phyloP scores from a whole-genome alignment of 2,797 vertebrate species.

The Orientallactaga sibirica region DNA sequence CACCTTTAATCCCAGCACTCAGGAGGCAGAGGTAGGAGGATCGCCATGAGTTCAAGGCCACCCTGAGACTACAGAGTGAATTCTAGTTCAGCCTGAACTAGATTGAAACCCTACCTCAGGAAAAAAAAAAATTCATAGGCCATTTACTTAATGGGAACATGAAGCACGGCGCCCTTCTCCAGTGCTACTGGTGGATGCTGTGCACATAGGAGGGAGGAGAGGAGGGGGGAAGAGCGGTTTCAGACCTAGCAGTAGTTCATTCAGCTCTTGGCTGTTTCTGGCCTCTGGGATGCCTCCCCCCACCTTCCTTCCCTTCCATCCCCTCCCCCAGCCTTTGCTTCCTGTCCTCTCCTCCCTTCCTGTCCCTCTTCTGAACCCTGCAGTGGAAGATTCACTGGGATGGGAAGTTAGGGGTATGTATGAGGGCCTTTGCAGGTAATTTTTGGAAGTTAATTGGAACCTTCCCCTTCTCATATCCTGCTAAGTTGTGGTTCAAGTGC shows the following conservation, averaged over 20 bases:
- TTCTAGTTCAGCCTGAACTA: too few relatives aligned
- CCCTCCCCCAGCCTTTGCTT: too few relatives aligned
- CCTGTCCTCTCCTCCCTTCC: background rate
- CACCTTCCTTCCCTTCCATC: background rate
- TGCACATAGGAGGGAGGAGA: fast-evolving
- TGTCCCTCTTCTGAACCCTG: background rate
- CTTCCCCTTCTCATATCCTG: background rate
- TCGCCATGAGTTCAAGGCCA: too few relatives aligned
- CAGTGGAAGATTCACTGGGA: background rate
- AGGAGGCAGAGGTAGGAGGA: too few relatives aligned
- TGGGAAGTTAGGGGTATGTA: background rate
- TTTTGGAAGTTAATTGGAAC: background rate
- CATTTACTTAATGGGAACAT: background rate
- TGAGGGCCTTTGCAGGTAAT: background rate
- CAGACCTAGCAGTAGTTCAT: background rate
- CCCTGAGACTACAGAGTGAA: too few relatives aligned
- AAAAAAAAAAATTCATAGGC: too few relatives aligned
- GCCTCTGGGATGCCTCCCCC: background rate
- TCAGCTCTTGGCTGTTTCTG: background rate
- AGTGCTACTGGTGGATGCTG: background rate
- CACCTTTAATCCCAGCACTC: too few relatives aligned
- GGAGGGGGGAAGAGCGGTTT: background rate
- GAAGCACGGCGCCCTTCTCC: background rate
- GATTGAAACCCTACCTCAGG: too few relatives aligned
- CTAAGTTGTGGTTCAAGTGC: background rate